These are phyloP conservation scores for Microcaecilia unicolor DNA, from an alignment of 2,797 vertebrate genomes.

Conservation along the genomic window DNA sequence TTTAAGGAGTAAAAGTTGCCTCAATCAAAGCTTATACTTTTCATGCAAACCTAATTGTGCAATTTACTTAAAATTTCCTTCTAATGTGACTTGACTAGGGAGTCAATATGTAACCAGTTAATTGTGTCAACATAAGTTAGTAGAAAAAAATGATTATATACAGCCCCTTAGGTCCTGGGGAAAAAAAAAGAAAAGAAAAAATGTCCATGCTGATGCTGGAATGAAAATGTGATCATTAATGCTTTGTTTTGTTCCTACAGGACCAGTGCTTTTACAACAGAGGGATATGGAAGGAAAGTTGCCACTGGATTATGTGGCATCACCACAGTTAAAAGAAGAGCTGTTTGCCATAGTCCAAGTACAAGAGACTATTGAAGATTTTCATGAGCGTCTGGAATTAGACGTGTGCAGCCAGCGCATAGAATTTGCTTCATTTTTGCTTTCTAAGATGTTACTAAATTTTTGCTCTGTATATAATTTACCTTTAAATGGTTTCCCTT, in stretches of 20 bases:
- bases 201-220: conserved; percentile 32
- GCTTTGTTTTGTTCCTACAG: conserved; percentile 49
- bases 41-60: conserved; percentile 20
- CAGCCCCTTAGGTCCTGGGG: conserved; percentile 22
- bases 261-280: conserved; percentile 69
- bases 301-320: conserved; percentile 66
- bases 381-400: conserved; percentile 22
- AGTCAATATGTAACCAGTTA: conserved; percentile 31
- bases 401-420: conserved; percentile 35
- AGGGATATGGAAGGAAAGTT: conserved; percentile 49
- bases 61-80: conserved; percentile 24
- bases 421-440: conserved; percentile 48
- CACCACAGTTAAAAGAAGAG: conserved; percentile 52
- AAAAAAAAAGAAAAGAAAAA: conserved; percentile 10
- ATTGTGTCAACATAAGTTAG: conserved; percentile 34
- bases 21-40: conserved; percentile 1
- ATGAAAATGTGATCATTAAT: conserved; percentile 9
- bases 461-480: conserved; percentile 57
- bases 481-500: conserved; percentile 39
- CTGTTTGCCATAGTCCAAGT: conserved; percentile 56
- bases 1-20: neutral
- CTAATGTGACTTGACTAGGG: conserved; percentile 23
- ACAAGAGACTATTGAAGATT: conserved; percentile 37
- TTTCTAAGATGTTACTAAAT: conserved; percentile 56
- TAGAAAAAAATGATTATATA: conserved; percentile 39